These are phyloP conservation scores for Halyomorpha halys DNA, from an alignment of 1,140 invertebrate species.

Conservation along the genomic window DNA sequence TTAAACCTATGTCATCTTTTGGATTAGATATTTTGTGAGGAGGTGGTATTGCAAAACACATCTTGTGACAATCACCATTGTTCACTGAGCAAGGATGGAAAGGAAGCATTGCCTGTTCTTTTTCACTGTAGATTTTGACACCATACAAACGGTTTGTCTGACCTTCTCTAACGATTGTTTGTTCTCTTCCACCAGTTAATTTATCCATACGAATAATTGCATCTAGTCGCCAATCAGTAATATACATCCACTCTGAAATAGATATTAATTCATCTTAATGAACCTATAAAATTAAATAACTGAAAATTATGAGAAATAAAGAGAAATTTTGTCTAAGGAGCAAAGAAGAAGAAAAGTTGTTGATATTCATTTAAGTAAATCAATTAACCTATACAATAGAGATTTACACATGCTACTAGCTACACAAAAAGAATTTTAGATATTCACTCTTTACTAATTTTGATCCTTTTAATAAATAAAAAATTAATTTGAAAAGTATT, in stretches of 20 bases:
- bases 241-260: conserved; percentile 78
- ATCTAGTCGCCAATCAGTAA: conserved; percentile 93
- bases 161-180: conserved; percentile 74
- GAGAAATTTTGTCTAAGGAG: not conserved
- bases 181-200: conserved; percentile 72
- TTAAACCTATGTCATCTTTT: too few species aligned
- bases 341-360: too few species aligned
- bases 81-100: conserved; percentile 72
- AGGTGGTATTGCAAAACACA: conserved; percentile 83
- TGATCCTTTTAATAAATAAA: too few species aligned
- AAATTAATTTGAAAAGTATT: too few species aligned
- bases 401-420: too few species aligned
- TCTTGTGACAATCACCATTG: conserved; percentile 86
- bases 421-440: too few species aligned
- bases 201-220: conserved; percentile 89
- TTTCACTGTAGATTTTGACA: conserved; percentile 78
- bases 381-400: too few species aligned
- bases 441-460: too few species aligned
- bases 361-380: too few species aligned
- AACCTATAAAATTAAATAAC: not conserved
- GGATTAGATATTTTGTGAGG: conserved; percentile 21
- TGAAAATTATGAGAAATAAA: not conserved
- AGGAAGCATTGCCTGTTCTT: conserved; percentile 58
- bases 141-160: conserved; percentile 85
- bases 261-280: too few species aligned